Base-by-base conservation (phyloP, 2,797 vertebrate species). In the Cichlasoma orientale region DNA sequence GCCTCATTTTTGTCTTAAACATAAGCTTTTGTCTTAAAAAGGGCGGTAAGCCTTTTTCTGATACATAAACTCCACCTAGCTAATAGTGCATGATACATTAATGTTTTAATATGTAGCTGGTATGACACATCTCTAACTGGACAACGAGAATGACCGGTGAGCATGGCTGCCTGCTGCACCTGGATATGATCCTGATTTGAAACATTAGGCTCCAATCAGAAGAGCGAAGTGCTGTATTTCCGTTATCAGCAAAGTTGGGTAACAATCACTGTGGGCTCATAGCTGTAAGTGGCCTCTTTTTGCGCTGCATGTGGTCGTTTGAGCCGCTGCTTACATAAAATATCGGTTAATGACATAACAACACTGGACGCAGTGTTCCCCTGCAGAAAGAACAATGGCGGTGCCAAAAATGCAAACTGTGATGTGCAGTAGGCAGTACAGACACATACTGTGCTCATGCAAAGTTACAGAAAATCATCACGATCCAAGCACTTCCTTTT, bases 381-480 rank as follows among this genome's bases (percentile, higher is more conserved):
- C 16, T 47, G 44, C 16, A 47, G 16, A 18, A 47, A 47, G 2
- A 18, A 47, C 5, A 47, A 2, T 2, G 6, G 16, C 16, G 5
- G 10, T 18, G 25, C 16, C 27, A 29, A 57, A 29, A 57, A 73
- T 50, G 56, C 25, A 56, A 57, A 27, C 8, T 27, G 44, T n/a
- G 12, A 72, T 56, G 36, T 57, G 47, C 23, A 56, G 54, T 1
- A 56, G 44, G 16, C 18, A 50, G 41, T 29, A 50, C 63, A 68
- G 12, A 72, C 53, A 6, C 36, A 56, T 14, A 29, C 10, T 44
- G 23, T 56, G 36, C 19, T 44, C 36, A 83, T 79, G 77, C 70
- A 81, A 82, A 84, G 54, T 44, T 29, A 11, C n/a, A 14, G n/a
- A 78, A 68, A 68, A 33, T 57, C 33, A 59, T 19, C 21, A 44